Evolutionary conservation across 2,797 vertebrate genomes (phyloP).

Genomic region (Glyptemys insculpta): DNA sequence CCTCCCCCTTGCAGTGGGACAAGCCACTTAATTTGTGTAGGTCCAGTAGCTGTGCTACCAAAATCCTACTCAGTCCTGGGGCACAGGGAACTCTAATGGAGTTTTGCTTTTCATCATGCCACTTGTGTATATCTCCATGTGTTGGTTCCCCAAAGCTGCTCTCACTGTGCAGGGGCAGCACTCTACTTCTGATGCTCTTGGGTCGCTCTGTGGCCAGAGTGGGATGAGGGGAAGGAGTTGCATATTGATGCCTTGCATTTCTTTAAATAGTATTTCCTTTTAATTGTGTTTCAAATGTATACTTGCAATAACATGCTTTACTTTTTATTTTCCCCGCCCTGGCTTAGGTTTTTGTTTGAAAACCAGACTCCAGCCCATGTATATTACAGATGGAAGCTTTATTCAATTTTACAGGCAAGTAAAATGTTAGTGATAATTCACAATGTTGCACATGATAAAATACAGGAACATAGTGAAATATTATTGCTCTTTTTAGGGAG

Average conservation of each 20-base stretch:
- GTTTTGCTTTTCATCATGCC: background rate
- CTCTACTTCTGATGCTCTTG: background rate
- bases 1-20: background rate
- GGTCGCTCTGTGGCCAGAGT: background rate
- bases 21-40: background rate
- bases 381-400: conserved; percentile 98
- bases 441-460: background rate
- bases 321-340: conserved; percentile 21
- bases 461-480: background rate
- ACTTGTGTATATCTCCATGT: background rate
- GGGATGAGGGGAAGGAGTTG: background rate
- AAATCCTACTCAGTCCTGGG: background rate
- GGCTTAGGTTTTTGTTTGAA: conserved; percentile 97
- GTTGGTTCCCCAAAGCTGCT: background rate
- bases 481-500: conserved; percentile 84
- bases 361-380: conserved; percentile 99
- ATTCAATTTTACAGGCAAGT: conserved; percentile 96
- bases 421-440: conserved; percentile 11
- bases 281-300: background rate
- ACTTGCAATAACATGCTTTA: conserved; percentile 17
- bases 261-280: conserved; percentile 6
- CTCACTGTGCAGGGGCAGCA: background rate
- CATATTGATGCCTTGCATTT: accelerated
- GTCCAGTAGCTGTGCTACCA: background rate
- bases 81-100: background rate